Evolutionary conservation across 92 coral and sea anemone genomes (phyloP).

Genomic region (Blastomussa wellsi): DNA sequence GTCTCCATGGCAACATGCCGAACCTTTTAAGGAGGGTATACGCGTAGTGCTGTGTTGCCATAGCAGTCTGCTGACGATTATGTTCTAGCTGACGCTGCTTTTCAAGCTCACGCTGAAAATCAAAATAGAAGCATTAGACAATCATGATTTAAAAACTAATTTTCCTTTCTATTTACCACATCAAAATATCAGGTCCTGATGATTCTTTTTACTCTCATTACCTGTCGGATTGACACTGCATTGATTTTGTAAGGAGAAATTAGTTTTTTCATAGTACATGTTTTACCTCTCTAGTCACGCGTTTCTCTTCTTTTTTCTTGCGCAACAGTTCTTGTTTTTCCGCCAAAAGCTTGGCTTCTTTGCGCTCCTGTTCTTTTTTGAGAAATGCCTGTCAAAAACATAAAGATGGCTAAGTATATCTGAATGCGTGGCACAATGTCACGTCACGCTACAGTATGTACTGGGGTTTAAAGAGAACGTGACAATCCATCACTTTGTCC

Average conservation of each 20-base stretch:
- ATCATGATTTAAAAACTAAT: not conserved
- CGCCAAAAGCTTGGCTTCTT: constrained; percentile 73
- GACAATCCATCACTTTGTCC: not conserved
- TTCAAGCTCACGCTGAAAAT: constrained; percentile 80
- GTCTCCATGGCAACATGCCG: constrained; percentile 96
- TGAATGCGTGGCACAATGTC: too few species aligned
- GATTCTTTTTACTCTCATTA: not conserved
- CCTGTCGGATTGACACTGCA: not conserved
- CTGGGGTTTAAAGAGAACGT: not conserved
- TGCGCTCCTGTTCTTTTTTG: constrained; percentile 81
- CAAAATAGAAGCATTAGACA: not conserved
- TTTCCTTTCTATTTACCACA: not conserved
- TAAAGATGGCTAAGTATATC: too few species aligned
- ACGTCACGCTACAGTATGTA: too few species aligned
- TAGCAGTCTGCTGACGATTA: constrained; percentile 60
- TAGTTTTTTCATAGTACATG: not conserved
- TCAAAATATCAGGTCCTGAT: not conserved
- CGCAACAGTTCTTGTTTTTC: constrained; percentile 79
- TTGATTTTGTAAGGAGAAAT: not conserved
- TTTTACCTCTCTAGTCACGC: constrained; percentile 79
- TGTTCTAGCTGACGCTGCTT: constrained; percentile 86
- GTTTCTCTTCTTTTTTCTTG: constrained; percentile 85
- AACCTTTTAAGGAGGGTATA: constrained; percentile 69
- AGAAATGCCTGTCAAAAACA: constrained; percentile 66
- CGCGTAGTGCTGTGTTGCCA: constrained; percentile 79